These are phyloP conservation scores for Coenonympha glycerion DNA, from an alignment of 2,888 invertebrate genomes.

Conservation along the genomic window DNA sequence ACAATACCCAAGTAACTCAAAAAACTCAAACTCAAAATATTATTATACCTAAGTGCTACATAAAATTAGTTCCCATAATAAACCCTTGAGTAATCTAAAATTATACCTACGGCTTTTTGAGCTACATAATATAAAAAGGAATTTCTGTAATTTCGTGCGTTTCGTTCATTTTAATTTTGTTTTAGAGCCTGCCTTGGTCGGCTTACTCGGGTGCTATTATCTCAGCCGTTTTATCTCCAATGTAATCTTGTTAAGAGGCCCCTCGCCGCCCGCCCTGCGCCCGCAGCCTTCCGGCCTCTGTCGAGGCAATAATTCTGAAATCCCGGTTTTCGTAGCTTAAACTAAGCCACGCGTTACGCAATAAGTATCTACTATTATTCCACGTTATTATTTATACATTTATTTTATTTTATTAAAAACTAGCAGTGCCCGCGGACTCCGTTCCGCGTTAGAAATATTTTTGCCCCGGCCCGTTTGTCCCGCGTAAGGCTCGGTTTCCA, in stretches of 20 bases:
- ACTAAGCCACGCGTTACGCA: constrained; percentile 62
- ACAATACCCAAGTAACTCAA: too few species aligned
- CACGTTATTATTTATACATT: constrained; percentile 44
- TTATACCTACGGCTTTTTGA: too few species aligned
- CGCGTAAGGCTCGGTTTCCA: too few species aligned
- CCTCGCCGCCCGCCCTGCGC: constrained; percentile 35
- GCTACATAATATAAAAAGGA: too few species aligned
- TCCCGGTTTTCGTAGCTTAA: constrained; percentile 68
- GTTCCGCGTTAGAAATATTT: too few species aligned
- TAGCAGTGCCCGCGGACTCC: too few species aligned
- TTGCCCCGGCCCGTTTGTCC: too few species aligned
- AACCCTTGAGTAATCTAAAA: too few species aligned
- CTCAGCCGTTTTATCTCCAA: constrained; percentile 70
- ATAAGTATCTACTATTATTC: constrained; percentile 45
- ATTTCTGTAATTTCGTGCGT: constrained; percentile 30
- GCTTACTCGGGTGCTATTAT: constrained; percentile 68
- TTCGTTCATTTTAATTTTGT: constrained; percentile 64
- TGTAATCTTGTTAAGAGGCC: constrained; percentile 75
- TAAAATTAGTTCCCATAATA: too few species aligned
- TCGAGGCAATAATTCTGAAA: constrained; percentile 66
- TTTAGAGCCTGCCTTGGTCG: constrained; percentile 48
- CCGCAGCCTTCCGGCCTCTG: constrained; percentile 32
- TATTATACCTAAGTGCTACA: too few species aligned
- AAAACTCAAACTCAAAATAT: too few species aligned
- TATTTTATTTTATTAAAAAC: too few species aligned